A percentile compares a stretch with the other conserved stretches of the same genome.
phyloP scores from a whole-genome alignment of 2,888 invertebrate genomes.

The Zygothrica quintamaculata region DNA sequence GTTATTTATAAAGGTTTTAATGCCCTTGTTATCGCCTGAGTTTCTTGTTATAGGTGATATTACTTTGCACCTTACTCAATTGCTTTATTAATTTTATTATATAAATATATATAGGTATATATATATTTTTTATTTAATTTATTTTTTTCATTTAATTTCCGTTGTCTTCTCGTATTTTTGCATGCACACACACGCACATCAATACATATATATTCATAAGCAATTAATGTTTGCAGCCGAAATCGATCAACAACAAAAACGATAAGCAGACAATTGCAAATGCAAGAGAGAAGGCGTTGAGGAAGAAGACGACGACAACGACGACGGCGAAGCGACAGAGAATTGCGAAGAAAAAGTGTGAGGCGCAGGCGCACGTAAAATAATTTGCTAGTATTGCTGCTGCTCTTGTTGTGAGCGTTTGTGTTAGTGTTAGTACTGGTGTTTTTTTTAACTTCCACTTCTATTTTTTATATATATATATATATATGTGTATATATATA shows the following conservation, averaged over 20 bases:
- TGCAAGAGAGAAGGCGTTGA: slow-evolving; percentile 20
- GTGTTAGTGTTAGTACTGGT: no score
- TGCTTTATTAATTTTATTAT: slow-evolving; percentile 49
- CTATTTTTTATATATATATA: no score
- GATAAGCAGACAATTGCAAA: slow-evolving; percentile 26
- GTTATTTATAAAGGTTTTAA: slow-evolving; percentile 25
- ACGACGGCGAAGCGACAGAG: slow-evolving; percentile 16
- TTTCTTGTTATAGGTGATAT: slow-evolving; percentile 10
- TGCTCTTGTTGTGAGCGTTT: slow-evolving; percentile 29
- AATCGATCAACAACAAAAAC: slow-evolving; percentile 59
- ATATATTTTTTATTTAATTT: slow-evolving; percentile 39
- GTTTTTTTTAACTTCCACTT: slow-evolving; percentile 49
- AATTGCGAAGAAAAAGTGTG: slow-evolving; percentile 57
- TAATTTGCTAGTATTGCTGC: slow-evolving; percentile 24
- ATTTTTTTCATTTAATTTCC: slow-evolving; percentile 19
- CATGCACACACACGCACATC: slow-evolving; percentile 20
- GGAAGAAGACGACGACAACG: slow-evolving; percentile 1
- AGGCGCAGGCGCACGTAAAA: slow-evolving; percentile 58
- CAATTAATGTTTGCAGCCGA: slow-evolving; percentile 42
- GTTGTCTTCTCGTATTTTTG: slow-evolving; percentile 38
- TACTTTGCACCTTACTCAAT: slow-evolving; percentile 39
- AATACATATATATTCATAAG: slow-evolving; percentile 24
- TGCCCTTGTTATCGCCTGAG: slow-evolving; percentile 43
- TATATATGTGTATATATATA: no score
- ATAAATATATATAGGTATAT: no score